Conservation (phyloP, 2,113 vertebrate genomes). For the Mus spicilegus region DNA sequence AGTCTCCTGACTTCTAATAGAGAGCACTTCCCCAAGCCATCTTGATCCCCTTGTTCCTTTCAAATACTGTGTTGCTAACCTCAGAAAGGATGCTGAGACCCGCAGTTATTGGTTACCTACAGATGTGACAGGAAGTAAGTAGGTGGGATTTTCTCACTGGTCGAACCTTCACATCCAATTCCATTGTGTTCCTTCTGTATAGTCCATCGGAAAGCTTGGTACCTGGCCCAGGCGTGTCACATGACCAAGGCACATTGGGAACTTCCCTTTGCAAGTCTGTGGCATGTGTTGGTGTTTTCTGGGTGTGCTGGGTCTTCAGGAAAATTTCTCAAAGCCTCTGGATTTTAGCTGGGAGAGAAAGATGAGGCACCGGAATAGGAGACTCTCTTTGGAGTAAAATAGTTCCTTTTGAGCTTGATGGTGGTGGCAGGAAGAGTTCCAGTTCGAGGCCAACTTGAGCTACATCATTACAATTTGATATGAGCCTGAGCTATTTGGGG, state of each 20-base stretch:
- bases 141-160: not conserved
- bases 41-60: not conserved
- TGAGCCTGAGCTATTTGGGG: not conserved
- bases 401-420: not conserved
- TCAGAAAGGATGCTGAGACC: not conserved
- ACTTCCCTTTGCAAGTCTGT: not conserved
- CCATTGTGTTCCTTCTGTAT: accelerated
- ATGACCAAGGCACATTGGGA: not conserved
- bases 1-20: not conserved
- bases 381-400: not conserved
- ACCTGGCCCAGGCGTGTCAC: accelerated
- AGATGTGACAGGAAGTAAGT: not conserved
- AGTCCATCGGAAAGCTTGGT: not conserved
- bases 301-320: not conserved
- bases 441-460: not conserved
- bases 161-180: not conserved
- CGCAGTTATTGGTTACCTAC: not conserved
- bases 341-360: not conserved
- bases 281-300: not conserved
- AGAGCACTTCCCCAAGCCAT: not conserved
- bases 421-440: not conserved
- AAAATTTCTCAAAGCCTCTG: not conserved
- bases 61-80: not conserved
- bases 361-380: not conserved
- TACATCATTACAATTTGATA: not conserved